These are phyloP conservation scores for Cydia strobilella DNA, from an alignment of 1,140 invertebrate genomes.

Conservation along the genomic window DNA sequence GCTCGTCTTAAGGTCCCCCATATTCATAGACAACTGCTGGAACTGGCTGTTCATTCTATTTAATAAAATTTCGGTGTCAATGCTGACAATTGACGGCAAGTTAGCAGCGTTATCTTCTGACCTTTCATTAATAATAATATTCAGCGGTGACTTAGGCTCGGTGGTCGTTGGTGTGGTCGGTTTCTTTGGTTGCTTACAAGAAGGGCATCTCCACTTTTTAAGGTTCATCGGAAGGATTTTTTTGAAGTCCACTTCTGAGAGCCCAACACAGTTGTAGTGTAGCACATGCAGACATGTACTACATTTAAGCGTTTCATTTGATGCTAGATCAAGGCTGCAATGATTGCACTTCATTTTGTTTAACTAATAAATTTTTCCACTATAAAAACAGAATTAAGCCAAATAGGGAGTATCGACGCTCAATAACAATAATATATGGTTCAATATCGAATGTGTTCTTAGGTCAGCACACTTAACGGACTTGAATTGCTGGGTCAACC, in stretches of 20 bases:
- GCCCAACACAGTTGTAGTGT: background rate
- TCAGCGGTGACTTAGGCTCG: background rate
- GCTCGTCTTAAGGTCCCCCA: background rate
- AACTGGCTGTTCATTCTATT: background rate
- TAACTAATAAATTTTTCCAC: too few relatives aligned
- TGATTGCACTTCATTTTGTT: background rate
- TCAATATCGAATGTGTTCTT: too few relatives aligned
- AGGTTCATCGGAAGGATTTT: constrained; percentile 1
- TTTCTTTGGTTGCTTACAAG: constrained; percentile 4
- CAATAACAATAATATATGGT: too few relatives aligned
- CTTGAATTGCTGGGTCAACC: too few relatives aligned
- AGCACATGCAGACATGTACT: background rate
- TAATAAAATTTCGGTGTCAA: background rate
- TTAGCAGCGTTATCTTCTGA: background rate
- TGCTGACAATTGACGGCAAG: constrained; percentile 6
- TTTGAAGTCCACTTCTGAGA: background rate
- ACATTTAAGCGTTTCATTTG: background rate
- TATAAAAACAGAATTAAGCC: too few relatives aligned
- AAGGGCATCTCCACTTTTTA: background rate
- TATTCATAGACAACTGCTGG: background rate
- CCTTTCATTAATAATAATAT: background rate
- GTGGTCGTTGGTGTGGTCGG: background rate
- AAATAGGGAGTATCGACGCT: too few relatives aligned
- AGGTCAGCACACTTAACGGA: too few relatives aligned
- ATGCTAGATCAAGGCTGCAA: background rate